Percentiles rank a stretch among this genome's conserved stretches.
phyloP scores from a whole-genome alignment of 2,888 invertebrate genomes.

The Erebia palarica region DNA sequence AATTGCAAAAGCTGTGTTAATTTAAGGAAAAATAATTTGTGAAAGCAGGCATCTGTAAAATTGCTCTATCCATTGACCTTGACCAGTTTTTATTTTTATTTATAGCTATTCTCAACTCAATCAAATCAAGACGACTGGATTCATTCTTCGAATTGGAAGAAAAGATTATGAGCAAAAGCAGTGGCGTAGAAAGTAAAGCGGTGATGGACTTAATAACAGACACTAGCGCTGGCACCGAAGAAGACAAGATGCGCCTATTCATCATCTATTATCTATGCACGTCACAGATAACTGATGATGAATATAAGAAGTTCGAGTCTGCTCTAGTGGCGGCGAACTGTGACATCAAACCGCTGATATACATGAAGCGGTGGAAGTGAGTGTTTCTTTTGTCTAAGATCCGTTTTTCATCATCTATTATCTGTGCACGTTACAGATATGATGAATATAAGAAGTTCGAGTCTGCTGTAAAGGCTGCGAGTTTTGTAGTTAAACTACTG shows the following conservation, averaged over 20 bases:
- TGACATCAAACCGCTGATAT: constrained; percentile 92
- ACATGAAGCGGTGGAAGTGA: constrained; percentile 96
- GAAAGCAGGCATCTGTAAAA: neutral
- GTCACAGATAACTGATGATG: constrained; percentile 89
- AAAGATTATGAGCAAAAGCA: constrained; percentile 95
- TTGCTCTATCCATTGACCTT: no score
- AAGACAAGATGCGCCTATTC: constrained; percentile 96
- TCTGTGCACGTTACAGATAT: constrained; percentile 91
- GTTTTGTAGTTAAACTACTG: constrained; percentile 93
- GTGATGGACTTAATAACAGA: constrained; percentile 94
- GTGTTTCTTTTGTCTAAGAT: constrained; percentile 79
- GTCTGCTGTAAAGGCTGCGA: constrained; percentile 88
- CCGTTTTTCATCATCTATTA: constrained; percentile 95
- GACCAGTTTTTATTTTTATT: constrained; percentile 27
- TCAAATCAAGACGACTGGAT: constrained; percentile 95
- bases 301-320: constrained; percentile 92
- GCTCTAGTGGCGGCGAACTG: constrained; percentile 91
- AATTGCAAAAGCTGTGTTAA: no score
- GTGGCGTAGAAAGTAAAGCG: constrained; percentile 87
- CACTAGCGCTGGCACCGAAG: constrained; percentile 92
- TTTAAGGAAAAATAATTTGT: no score
- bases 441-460: constrained; percentile 93
- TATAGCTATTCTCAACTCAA: constrained; percentile 89
- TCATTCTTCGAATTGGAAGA: constrained; percentile 99
- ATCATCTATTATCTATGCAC: constrained; percentile 96